A percentile compares a stretch with the other conserved stretches of the same genome.
Evolutionary conservation across 2,888 invertebrate genomes (phyloP).

Genomic region (Sarcophaga subvicina): DNA sequence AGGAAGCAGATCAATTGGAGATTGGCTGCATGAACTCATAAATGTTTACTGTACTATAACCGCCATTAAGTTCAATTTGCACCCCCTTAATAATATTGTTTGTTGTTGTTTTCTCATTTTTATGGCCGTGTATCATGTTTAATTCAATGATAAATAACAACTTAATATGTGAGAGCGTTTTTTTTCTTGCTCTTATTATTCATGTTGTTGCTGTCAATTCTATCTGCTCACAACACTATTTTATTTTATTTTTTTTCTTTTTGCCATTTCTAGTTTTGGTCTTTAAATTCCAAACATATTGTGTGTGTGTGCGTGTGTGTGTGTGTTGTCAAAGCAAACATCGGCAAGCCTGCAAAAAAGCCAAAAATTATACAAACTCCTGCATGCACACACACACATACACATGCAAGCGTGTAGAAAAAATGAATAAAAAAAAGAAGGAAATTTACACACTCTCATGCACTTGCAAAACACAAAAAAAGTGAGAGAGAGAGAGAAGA

Average conservation of each 20-base stretch:
- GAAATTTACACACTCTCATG: not conserved
- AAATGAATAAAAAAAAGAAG: too few relatives aligned
- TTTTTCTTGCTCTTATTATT: not conserved
- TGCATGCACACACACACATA: not conserved
- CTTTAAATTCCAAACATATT: slow-evolving; percentile 43
- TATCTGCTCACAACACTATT: not conserved
- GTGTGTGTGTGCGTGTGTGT: not conserved
- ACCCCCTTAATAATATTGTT: not conserved
- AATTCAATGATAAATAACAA: slow-evolving; percentile 45
- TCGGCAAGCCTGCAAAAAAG: slow-evolving; percentile 36
- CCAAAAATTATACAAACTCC: not conserved
- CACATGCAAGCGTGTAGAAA: not conserved
- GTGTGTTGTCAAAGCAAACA: slow-evolving; percentile 56
- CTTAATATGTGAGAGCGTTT: slow-evolving; percentile 27
- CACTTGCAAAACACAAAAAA: slow-evolving; percentile 3
- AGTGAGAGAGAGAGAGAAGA: not conserved
- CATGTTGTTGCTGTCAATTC: not conserved
- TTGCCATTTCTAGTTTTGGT: not conserved
- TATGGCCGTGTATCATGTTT: slow-evolving; percentile 9
- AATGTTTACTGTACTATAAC: too few relatives aligned
- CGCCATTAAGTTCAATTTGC: not conserved
- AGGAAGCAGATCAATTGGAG: too few relatives aligned
- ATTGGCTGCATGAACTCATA: too few relatives aligned
- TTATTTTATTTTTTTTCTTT: not conserved
- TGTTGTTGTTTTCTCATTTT: not conserved